phyloP scores from a whole-genome alignment of 2,797 vertebrate species.

The Hylomyscus alleni region DNA sequence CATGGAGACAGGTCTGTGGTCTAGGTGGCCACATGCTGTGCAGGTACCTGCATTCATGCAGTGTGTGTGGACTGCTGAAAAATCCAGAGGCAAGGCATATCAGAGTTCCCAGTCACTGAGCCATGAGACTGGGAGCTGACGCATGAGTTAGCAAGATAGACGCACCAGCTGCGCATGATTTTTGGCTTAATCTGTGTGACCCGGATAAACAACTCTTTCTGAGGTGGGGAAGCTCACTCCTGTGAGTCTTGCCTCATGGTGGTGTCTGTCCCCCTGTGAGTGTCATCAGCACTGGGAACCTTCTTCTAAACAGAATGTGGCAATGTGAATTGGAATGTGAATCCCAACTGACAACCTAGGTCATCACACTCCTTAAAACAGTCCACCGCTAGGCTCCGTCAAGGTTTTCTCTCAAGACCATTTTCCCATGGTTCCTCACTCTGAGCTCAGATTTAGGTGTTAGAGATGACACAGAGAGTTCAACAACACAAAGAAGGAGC shows the following conservation, averaged over 20 bases:
- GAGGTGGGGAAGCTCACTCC: background rate
- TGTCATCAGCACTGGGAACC: background rate
- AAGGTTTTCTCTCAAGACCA: background rate
- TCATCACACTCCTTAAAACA: background rate
- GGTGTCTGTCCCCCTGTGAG: background rate
- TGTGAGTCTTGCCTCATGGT: background rate
- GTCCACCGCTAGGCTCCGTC: background rate
- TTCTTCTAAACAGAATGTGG: background rate
- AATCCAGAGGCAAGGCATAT: background rate
- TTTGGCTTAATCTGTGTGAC: background rate
- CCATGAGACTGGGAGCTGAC: background rate
- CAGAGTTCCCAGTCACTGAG: background rate
- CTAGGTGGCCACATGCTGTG: constrained; percentile 16
- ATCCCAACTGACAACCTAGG: background rate
- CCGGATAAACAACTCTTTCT: too few relatives aligned
- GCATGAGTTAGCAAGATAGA: background rate
- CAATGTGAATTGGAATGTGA: too few relatives aligned
- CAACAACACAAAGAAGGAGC: background rate
- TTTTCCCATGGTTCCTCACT: background rate
- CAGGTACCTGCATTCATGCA: background rate
- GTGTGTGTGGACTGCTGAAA: constrained; percentile 45
- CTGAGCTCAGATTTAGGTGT: background rate
- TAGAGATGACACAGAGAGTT: background rate
- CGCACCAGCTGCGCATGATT: fast-evolving
- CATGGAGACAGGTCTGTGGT: constrained; percentile 58